These are phyloP conservation scores for Hydrophis major DNA, from an alignment of 2,797 vertebrate genomes.

Conservation along the genomic window DNA sequence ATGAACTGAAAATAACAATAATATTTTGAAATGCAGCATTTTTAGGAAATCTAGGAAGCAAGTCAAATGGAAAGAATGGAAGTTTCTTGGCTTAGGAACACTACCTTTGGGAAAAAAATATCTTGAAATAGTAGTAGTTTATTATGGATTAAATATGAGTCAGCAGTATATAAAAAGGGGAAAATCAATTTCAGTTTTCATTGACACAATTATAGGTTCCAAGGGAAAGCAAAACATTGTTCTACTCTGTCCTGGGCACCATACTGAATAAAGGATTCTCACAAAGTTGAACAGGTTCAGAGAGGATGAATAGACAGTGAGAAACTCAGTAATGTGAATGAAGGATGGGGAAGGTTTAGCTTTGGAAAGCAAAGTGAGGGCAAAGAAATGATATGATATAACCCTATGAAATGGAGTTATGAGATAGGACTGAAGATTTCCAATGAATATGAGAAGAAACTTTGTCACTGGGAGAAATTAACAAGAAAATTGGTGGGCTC, in stretches of 20 bases:
- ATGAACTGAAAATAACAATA: background rate
- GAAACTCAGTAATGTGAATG: background rate
- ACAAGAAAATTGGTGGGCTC: background rate
- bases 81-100: background rate
- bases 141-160: background rate
- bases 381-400: background rate
- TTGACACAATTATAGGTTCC: background rate
- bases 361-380: background rate
- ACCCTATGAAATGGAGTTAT: background rate
- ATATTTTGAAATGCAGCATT: background rate
- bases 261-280: background rate
- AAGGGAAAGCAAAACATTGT: background rate
- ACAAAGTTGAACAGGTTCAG: background rate
- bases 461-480: background rate
- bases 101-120: background rate
- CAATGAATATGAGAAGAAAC: background rate
- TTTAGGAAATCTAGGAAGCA: background rate
- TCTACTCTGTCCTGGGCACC: background rate
- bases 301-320: background rate
- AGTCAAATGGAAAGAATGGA: background rate
- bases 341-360: background rate
- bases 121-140: background rate
- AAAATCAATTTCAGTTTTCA: background rate
- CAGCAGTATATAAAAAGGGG: background rate
- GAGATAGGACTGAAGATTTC: background rate